A percentile compares a stretch with the other conserved stretches of the same genome.
Conservation (phyloP, 2,113 vertebrate genomes). For the Podocnemis expansa region DNA sequence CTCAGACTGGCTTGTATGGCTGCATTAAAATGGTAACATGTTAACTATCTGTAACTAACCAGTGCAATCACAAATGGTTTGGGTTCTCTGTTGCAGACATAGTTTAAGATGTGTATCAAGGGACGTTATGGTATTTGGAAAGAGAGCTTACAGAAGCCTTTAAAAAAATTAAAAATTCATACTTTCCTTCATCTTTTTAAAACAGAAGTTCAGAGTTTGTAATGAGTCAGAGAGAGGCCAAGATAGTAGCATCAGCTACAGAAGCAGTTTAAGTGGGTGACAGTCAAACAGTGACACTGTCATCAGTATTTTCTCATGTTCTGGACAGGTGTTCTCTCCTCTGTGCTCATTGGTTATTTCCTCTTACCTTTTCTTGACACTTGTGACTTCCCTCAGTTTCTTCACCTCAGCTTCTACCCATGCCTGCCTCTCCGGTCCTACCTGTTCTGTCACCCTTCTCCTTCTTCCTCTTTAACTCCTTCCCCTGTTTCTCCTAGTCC, state of each 20-base stretch:
- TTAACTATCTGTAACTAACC: neutral
- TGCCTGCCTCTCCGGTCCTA: neutral
- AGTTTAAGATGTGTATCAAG: neutral
- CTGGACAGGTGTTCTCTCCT: constrained; percentile 35
- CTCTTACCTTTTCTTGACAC: neutral
- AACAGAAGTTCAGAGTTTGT: neutral
- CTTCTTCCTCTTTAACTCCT: neutral
- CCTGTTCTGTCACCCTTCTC: neutral
- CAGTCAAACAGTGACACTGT: constrained; percentile 31
- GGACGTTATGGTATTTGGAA: neutral
- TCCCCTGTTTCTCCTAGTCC: neutral
- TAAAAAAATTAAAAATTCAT: constrained; percentile 14
- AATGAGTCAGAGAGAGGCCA: constrained; percentile 1
- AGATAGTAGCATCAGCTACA: neutral
- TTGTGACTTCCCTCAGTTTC: neutral
- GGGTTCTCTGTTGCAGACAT: neutral
- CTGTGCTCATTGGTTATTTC: neutral
- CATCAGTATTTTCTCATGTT: constrained; percentile 33
- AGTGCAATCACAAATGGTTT: neutral
- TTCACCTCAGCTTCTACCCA: neutral
- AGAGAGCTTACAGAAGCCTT: neutral
- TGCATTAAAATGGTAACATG: neutral
- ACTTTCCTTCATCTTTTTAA: constrained; percentile 18
- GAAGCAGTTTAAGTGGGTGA: constrained; percentile 11
- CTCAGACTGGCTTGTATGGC: neutral